Evolutionary conservation across 2,888 invertebrate species (phyloP).

Genomic region (Drosophila stalkeri): DNA sequence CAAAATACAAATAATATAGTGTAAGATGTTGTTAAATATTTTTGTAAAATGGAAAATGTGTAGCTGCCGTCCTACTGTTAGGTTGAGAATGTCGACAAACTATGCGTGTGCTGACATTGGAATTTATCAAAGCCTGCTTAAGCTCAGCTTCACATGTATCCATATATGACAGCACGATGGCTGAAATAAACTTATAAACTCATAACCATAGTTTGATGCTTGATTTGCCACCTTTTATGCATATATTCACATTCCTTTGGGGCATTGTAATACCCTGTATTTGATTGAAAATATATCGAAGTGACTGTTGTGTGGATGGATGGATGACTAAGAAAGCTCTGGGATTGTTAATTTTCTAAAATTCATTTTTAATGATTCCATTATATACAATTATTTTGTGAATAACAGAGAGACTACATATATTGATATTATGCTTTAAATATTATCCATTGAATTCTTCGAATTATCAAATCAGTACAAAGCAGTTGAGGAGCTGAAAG

Average conservation of each 20-base stretch:
- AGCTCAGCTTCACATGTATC: constrained; percentile 66
- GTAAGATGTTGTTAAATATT: constrained; percentile 15
- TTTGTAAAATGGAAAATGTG: constrained; percentile 16
- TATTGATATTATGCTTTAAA: too few species aligned
- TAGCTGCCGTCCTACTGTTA: constrained; percentile 20
- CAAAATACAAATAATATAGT: constrained; percentile 16
- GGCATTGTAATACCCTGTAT: constrained; percentile 9
- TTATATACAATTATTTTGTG: too few species aligned
- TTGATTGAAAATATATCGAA: background rate
- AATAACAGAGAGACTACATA: too few species aligned
- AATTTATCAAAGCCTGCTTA: constrained; percentile 60
- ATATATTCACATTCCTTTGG: constrained; percentile 30
- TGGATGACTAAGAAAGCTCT: background rate
- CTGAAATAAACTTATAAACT: constrained; percentile 53
- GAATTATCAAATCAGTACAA: background rate
- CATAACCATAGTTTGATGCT: constrained; percentile 68
- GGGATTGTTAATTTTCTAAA: background rate
- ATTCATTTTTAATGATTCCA: background rate
- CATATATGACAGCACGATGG: constrained; percentile 23
- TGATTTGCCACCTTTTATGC: constrained; percentile 60
- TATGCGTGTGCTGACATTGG: constrained; percentile 2
- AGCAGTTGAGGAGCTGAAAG: background rate
- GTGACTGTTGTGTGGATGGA: background rate
- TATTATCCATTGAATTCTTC: too few species aligned
- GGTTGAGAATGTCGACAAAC: constrained; percentile 17